A percentile compares a stretch with the other conserved stretches of the same genome.
Conservation (phyloP, 2,113 vertebrate genomes). For the Solenodon paradoxus region DNA sequence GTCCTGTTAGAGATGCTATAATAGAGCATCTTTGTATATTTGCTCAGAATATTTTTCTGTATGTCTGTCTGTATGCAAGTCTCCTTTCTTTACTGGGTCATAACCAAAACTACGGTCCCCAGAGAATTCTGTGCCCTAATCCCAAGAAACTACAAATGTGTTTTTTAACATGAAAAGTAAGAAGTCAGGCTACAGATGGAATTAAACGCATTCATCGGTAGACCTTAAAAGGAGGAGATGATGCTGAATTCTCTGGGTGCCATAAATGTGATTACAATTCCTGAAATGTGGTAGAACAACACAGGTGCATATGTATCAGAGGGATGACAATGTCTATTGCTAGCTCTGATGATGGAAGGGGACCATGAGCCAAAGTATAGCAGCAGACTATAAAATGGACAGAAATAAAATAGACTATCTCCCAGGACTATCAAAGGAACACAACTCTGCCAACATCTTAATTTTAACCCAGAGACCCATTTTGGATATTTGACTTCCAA, state of each 20-base stretch:
- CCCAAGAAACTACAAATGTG: neutral
- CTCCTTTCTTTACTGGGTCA: neutral
- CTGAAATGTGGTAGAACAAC: neutral
- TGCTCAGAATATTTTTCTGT: neutral
- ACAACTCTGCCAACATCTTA: neutral
- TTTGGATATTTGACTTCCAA: neutral
- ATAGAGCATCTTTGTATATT: neutral
- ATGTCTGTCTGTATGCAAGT: neutral
- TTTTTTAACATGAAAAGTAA: neutral
- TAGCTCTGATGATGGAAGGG: neutral
- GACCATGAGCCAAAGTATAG: neutral
- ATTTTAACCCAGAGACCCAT: neutral
- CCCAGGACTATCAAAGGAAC: too few species aligned
- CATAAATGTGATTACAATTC: neutral
- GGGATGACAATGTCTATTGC: neutral
- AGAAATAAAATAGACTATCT: neutral
- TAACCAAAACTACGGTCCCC: neutral
- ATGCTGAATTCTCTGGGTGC: neutral
- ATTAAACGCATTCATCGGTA: neutral
- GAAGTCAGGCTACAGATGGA: neutral
- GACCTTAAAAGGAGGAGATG: neutral
- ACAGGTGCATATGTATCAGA: neutral
- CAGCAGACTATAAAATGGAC: neutral
- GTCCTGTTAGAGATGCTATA: neutral
- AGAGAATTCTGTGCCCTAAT: neutral